phyloP scores from a whole-genome alignment of 2,797 vertebrate genomes.

The Myotis findleyi region DNA sequence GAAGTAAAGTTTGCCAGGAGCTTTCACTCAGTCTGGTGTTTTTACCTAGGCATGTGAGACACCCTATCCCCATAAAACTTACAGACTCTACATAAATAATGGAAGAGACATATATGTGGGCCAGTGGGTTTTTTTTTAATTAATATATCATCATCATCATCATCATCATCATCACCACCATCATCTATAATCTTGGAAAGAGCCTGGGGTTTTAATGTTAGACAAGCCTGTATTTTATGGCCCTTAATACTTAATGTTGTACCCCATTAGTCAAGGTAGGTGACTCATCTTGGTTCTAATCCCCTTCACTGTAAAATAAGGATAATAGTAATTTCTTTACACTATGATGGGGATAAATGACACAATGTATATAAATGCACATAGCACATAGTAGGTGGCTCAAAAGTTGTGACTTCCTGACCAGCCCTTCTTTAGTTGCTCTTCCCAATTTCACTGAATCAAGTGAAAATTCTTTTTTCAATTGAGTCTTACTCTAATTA shows the following conservation, averaged over 20 bases:
- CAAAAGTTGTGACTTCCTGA: background rate
- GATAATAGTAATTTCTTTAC: background rate
- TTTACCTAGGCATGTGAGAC: background rate
- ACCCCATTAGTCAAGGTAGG: background rate
- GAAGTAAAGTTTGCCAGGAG: conserved; percentile 14
- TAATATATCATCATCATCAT: background rate
- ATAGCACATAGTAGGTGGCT: background rate
- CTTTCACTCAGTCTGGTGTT: background rate
- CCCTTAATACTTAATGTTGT: background rate
- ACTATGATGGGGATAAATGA: background rate
- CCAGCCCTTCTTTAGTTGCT: background rate
- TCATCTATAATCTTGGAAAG: conserved; percentile 25
- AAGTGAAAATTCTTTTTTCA: background rate
- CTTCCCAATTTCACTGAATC: background rate
- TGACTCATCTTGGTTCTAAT: conserved; percentile 8
- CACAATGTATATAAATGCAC: background rate
- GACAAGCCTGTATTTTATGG: background rate
- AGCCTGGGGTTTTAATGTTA: conserved; percentile 1
- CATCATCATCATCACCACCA: background rate
- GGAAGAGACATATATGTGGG: background rate
- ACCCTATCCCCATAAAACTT: background rate
- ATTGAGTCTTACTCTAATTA: background rate
- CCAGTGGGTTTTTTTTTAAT: background rate
- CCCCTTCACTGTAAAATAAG: background rate
- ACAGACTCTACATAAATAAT: background rate